A percentile compares a stretch with the other conserved stretches of the same genome.
These are phyloP conservation scores for Tapirus indicus DNA, from an alignment of 2,797 vertebrate genomes.

Conservation along the genomic window DNA sequence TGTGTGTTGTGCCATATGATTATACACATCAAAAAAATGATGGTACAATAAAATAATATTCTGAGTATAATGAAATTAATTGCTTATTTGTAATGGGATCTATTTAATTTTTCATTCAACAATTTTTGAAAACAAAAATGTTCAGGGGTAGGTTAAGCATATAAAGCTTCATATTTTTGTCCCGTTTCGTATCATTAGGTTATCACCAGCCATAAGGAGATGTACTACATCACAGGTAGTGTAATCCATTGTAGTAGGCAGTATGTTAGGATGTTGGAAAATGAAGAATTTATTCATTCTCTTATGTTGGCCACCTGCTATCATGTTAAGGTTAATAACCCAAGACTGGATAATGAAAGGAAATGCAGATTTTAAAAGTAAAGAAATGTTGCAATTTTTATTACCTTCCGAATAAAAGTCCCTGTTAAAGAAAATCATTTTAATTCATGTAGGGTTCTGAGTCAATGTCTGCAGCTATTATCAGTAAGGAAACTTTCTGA, in stretches of 20 bases:
- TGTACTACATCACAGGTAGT: not conserved
- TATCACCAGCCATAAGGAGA: conserved; percentile 39
- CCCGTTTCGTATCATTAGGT: conserved; percentile 64
- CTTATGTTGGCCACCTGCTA: conserved; percentile 36
- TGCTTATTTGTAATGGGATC: not conserved
- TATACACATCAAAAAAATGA: not conserved
- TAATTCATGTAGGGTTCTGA: not conserved
- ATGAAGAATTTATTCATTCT: conserved; percentile 52
- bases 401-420: not conserved
- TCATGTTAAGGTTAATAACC: conserved; percentile 45
- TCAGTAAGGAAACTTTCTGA: not conserved
- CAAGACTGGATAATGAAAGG: conserved; percentile 16
- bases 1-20: not conserved
- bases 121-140: conserved; percentile 37
- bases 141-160: not conserved
- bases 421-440: not conserved
- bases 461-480: not conserved
- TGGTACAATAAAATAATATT: not conserved
- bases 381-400: not conserved
- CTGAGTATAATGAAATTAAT: not conserved
- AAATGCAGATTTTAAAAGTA: not conserved
- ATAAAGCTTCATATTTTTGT: conserved; percentile 21
- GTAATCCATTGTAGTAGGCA: not conserved
- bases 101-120: not conserved
- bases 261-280: not conserved